These are phyloP conservation scores for Polyergus mexicanus DNA, from an alignment of 1,140 invertebrate genomes.

Conservation along the genomic window DNA sequence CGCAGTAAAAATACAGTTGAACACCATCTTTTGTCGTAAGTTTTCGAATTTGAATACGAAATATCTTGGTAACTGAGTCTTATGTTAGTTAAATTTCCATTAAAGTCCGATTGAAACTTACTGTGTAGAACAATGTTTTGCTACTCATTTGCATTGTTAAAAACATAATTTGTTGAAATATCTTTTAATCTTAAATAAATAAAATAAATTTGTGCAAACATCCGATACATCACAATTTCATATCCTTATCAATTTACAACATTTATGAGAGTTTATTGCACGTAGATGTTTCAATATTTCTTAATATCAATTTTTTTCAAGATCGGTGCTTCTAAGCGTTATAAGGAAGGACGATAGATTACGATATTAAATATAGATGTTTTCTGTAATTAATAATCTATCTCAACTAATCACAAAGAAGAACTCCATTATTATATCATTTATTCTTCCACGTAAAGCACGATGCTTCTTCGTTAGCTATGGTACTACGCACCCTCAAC, in stretches of 20 bases:
- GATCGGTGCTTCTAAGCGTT: neutral
- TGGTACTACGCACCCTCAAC: constrained; percentile 16
- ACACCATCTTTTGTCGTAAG: neutral
- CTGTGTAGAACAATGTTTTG: neutral
- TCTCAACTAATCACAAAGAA: constrained; percentile 12
- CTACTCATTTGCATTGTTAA: neutral
- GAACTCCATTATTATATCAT: constrained; percentile 42
- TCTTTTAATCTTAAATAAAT: constrained; percentile 6
- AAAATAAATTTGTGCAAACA: neutral
- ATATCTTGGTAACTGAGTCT: constrained; percentile 6
- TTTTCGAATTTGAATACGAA: constrained; percentile 36
- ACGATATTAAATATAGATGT: neutral
- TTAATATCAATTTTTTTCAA: neutral
- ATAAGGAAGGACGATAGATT: neutral
- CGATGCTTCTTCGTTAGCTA: constrained; percentile 15
- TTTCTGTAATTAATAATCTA: constrained; percentile 43
- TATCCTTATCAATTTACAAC: neutral
- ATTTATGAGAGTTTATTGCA: neutral
- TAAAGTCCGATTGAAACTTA: constrained; percentile 20
- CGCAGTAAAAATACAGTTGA: neutral
- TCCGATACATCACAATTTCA: neutral
- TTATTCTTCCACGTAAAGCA: constrained; percentile 39
- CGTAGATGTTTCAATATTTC: neutral
- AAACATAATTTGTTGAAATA: neutral
- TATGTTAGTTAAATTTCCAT: neutral